Conservation (phyloP, 2,797 vertebrate species). For the Falco peregrinus region DNA sequence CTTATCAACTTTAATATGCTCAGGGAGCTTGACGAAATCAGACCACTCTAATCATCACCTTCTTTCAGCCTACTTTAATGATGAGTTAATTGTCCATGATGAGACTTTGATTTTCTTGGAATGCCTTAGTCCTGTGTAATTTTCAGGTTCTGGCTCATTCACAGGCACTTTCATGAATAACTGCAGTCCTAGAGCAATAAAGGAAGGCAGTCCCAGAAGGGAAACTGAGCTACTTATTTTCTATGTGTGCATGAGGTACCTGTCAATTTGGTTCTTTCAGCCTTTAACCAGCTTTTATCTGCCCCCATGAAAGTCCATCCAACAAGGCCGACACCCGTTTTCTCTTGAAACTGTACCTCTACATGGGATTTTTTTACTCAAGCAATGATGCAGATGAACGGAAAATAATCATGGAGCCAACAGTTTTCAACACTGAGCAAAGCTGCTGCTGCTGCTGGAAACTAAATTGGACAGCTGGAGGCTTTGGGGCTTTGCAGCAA, state of each 20-base stretch:
- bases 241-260: neutral
- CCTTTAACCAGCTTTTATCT: neutral
- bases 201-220: neutral
- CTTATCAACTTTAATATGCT: neutral
- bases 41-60: neutral
- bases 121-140: neutral
- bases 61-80: neutral
- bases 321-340: neutral
- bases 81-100: neutral
- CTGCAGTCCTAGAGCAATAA: neutral
- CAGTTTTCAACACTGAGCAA: neutral
- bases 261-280: neutral
- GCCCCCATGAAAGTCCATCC: neutral
- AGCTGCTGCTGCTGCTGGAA: neutral
- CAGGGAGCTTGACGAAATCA: neutral
- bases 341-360: neutral
- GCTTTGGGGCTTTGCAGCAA: neutral
- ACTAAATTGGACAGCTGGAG: neutral
- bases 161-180: neutral
- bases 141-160: neutral
- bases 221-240: neutral
- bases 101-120: neutral
- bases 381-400: neutral
- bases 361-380: neutral
- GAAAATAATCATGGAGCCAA: neutral